phyloP scores from a whole-genome alignment of 92 coral and sea anemone species.

The Palythoa caribaeorum region DNA sequence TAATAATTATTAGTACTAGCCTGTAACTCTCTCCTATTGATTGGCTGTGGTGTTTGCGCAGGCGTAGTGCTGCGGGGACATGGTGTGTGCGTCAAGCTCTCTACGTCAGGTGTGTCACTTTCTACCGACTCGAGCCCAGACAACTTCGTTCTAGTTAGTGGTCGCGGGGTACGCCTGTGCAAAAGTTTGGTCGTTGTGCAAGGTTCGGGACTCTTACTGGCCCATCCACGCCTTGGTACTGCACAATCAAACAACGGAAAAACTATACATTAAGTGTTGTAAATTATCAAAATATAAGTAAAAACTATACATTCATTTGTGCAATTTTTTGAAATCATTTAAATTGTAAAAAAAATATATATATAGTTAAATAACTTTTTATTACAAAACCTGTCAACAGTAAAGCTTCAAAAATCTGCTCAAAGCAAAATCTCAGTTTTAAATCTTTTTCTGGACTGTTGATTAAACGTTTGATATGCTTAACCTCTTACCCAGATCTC shows the following conservation, averaged over 20 bases:
- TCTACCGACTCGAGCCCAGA: conserved; percentile 61
- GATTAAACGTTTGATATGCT: no score
- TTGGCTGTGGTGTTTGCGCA: conserved; percentile 53
- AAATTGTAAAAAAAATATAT: no score
- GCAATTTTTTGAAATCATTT: no score
- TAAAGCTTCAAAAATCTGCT: no score
- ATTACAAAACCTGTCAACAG: no score
- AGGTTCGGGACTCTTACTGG: conserved; percentile 83
- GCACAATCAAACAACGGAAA: conserved; percentile 20
- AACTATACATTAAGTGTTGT: neutral
- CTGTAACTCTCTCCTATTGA: conserved; percentile 71
- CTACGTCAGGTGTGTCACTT: conserved; percentile 59
- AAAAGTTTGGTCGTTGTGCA: conserved; percentile 77
- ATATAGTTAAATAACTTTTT: no score
- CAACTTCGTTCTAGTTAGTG: conserved; percentile 42
- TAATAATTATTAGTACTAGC: neutral
- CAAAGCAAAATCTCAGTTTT: no score
- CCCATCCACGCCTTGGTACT: conserved; percentile 86
- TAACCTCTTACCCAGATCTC: no score
- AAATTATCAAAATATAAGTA: no score
- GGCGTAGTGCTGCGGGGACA: conserved; percentile 84
- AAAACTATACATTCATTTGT: no score
- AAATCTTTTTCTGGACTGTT: no score
- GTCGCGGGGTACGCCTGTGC: conserved; percentile 73
- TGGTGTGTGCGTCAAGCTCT: conserved; percentile 70